These are phyloP conservation scores for Manis crassicaudata DNA, from an alignment of 2,797 vertebrate species.

Conservation along the genomic window DNA sequence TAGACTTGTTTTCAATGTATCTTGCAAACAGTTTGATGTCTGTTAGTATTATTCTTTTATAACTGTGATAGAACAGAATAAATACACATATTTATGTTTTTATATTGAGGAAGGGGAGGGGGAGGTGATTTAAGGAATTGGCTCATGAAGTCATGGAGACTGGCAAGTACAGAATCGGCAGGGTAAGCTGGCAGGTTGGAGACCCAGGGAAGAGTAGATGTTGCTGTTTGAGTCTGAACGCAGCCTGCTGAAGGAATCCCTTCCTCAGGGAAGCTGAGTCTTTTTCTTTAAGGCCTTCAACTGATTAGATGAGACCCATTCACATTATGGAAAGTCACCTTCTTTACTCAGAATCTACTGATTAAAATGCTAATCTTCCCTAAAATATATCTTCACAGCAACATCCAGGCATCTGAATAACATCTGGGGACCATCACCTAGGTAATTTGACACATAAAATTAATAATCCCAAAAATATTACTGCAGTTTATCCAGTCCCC, in stretches of 20 bases:
- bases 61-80: not conserved
- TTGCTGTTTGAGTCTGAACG: not conserved
- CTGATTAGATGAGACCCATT: not conserved
- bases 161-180: not conserved
- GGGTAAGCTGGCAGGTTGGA: not conserved
- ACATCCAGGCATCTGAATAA: not conserved
- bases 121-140: not conserved
- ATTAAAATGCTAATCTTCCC: not conserved
- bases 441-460: conserved; percentile 26
- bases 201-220: not conserved
- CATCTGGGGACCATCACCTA: not conserved
- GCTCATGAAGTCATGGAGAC: not conserved
- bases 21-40: not conserved
- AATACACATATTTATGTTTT: not conserved
- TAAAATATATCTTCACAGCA: not conserved
- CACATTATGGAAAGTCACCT: not conserved
- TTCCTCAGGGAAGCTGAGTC: not conserved
- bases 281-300: not conserved
- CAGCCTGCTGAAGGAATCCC: not conserved
- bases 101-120: not conserved
- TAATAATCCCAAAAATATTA: not conserved
- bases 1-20: not conserved
- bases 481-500: not conserved
- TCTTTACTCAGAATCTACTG: not conserved
- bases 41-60: not conserved